Base-by-base conservation (phyloP, 1,140 invertebrate species). In the Cydia amplana region DNA sequence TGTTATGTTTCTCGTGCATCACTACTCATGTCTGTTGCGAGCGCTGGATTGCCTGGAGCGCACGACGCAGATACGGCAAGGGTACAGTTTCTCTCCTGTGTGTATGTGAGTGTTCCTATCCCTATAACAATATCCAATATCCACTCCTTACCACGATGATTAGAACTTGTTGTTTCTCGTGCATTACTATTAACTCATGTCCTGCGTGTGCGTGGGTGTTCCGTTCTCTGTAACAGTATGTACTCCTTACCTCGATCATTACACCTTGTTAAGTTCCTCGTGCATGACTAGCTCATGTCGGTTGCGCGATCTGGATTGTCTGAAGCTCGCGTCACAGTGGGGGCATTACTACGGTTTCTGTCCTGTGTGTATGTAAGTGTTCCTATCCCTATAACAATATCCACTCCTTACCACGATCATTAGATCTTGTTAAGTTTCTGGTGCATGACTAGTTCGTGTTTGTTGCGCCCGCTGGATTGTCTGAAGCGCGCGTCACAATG, bases 31-130 rank as follows among this genome's bases (percentile, higher is more conserved):
- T 1, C 91, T 77, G 72, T 87, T 86, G 60, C 89, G 83, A 74
- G 93, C 90, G 75, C 93, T 91, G 4, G 91, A 91, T n/a, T 91
- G 86, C 1, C 82, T 83, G 82, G 93, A 93, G 73, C 81, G 83
- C 10, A 89, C 79, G n/a, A 79, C 87, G 81, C 92, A 93, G 73
- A 90, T 90, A 55, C 86, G 82, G 76, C 92, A 93, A 20, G 85
- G 75, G 77, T 90, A 82, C 0, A 80, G 82, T 49, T 89, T 91
- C 60, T 90, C 89, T 63, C 89, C 90, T 0, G 87, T 90, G 65
- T 93, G 92, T 25, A 89, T 87, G 87, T 64, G 20, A 12, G 6
- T 12, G 10, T 64, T 74, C 12, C 90, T 67, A 10, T 64, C 20
- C 0, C 60, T 64, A 14, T 12, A 25, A 23, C 10, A 64, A 64